A percentile compares a stretch with the other conserved stretches of the same genome.
Evolutionary conservation across 2,888 invertebrate species (phyloP).

Genomic region (Caenorhabditis zanzibari): DNA sequence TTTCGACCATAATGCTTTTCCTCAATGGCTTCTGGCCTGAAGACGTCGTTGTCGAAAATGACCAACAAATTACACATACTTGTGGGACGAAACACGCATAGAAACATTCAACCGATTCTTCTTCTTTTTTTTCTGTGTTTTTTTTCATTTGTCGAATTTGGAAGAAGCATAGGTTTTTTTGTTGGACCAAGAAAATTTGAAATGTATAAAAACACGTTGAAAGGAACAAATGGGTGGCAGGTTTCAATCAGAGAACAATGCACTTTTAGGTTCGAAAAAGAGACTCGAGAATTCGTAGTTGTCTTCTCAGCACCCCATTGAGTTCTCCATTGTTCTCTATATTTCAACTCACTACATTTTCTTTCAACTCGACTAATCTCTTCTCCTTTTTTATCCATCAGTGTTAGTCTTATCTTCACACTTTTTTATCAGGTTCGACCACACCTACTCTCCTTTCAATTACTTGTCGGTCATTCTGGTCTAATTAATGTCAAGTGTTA

Average conservation of each 20-base stretch:
- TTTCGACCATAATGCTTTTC: constrained; percentile 51
- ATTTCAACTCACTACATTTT: not conserved
- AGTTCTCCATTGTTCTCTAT: no score
- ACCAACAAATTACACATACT: constrained; percentile 55
- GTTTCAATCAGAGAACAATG: constrained; percentile 17
- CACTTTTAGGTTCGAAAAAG: constrained; percentile 14
- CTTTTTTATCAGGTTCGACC: constrained; percentile 10
- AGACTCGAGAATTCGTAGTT: no score
- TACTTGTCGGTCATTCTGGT: constrained; percentile 20
- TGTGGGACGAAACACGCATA: constrained; percentile 35
- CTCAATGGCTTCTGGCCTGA: constrained; percentile 55
- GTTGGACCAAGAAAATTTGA: constrained; percentile 5
- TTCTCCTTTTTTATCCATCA: constrained; percentile 19
- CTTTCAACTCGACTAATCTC: constrained; percentile 13
- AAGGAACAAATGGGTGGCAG: not conserved
- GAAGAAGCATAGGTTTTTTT: not conserved
- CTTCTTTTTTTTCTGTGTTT: not conserved
- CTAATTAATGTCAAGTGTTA: not conserved
- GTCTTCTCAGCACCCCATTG: no score
- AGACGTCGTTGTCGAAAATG: constrained; percentile 58
- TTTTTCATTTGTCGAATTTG: constrained; percentile 3
- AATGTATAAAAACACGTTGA: constrained; percentile 24
- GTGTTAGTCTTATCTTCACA: constrained; percentile 24
- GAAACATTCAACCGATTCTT: constrained; percentile 18
- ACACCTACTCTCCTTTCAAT: constrained; percentile 14